These are phyloP conservation scores for Axis porcinus DNA, from an alignment of 2,113 vertebrate genomes.

Conservation along the genomic window DNA sequence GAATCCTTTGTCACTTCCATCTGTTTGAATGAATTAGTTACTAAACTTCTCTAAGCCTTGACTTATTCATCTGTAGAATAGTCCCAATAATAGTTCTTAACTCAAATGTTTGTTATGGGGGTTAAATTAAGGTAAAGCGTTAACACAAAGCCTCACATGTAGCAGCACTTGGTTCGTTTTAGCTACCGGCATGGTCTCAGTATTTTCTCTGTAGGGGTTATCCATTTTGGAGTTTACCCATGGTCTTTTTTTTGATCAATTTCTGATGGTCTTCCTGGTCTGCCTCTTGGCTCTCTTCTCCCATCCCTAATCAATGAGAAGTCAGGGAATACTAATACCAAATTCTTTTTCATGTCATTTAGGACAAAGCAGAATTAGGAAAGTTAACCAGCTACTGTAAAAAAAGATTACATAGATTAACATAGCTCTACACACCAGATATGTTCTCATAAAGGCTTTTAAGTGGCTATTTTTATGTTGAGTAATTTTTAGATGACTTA, in stretches of 20 bases:
- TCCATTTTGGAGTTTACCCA: not conserved
- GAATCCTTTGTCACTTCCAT: not conserved
- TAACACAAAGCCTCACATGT: not conserved
- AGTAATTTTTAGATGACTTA: conserved; percentile 17
- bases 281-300: not conserved
- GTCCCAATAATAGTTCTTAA: not conserved
- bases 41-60: not conserved
- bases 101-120: not conserved
- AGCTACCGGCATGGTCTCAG: not conserved
- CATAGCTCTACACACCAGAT: not conserved
- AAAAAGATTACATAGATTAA: not conserved
- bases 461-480: not conserved
- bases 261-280: not conserved
- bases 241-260: not conserved
- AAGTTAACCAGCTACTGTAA: not conserved
- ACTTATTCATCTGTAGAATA: conserved; percentile 24
- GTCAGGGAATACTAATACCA: not conserved
- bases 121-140: not conserved
- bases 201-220: not conserved
- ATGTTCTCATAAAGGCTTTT: not conserved
- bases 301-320: not conserved
- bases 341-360: conserved; percentile 8
- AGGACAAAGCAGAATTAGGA: conserved; percentile 19
- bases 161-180: not conserved
- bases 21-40: conserved; percentile 16